Conservation (phyloP, 2,113 vertebrate species). For the Hucho hucho region DNA sequence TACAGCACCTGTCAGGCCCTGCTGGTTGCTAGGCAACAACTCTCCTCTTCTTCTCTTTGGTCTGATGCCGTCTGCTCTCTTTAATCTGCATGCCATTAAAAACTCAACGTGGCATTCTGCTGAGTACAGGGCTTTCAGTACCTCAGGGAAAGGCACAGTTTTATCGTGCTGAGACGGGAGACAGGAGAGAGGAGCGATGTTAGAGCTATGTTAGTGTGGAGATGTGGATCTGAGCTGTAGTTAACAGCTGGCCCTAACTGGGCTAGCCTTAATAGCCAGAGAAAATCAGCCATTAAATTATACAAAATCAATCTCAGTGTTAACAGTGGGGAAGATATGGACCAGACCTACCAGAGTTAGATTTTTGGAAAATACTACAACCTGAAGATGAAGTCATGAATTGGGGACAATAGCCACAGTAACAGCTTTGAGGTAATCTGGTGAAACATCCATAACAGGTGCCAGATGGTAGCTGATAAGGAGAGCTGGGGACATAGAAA, state of each 20-base stretch:
- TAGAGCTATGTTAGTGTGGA: no score
- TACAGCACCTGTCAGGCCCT: constrained; percentile 52
- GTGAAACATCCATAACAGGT: no score
- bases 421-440: no score
- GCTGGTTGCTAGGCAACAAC: constrained; percentile 62
- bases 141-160: constrained; percentile 20
- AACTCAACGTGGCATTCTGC: constrained; percentile 41
- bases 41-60: constrained; percentile 13
- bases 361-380: constrained; percentile 28
- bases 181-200: neutral
- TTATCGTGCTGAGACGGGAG: neutral
- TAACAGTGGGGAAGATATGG: constrained; percentile 56
- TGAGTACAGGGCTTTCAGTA: constrained; percentile 38
- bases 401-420: no score
- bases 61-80: constrained; percentile 1
- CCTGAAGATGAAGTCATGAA: no score
- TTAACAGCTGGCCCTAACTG: constrained; percentile 43
- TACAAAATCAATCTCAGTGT: constrained; percentile 62
- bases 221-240: neutral
- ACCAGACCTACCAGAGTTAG: constrained; percentile 29
- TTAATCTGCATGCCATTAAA: constrained; percentile 12
- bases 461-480: no score
- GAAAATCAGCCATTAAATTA: constrained; percentile 64
- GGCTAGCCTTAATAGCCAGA: constrained; percentile 53
- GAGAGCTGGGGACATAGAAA: no score